Evolutionary conservation across 1,140 invertebrate genomes (phyloP), one percentile per base, ranked within the genome.

Genomic region (Campoletis sonorensis): DNA sequence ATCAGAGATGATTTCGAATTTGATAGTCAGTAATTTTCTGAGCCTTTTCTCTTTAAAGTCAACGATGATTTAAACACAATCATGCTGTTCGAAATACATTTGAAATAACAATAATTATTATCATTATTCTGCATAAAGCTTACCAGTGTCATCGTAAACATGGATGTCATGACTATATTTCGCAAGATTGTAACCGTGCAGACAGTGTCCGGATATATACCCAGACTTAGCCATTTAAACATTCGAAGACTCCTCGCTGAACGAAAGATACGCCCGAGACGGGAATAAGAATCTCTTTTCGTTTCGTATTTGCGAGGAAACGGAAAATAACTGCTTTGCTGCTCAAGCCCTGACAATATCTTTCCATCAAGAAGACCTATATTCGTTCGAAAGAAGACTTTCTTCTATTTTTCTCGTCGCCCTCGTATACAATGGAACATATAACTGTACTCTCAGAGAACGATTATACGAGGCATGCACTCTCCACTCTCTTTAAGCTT

Each of bases 401-500:
- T n/a, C 51, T 54, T 54, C 51, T 54, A 54, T 54, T 54, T 54
- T 54, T 18, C 51, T 54, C 51, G n/a, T 54, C 51, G n/a, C 51
- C 51, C 51, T 54, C 16, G n/a, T 54, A 54, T 21, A 54, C 51
- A 54, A 54, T 54, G 51, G n/a, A 21, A 54, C 16, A 54, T 54
- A 64, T 26, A 64, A 27, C n/a, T 26, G 11, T 23, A 64, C n/a
- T 64, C 23, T 21, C 4, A 64, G 54, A 58, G 21, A 64, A 64
- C 51, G 61, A 64, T 64, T 64, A 54, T 64, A 26, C 61, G 61
- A 64, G 23, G 61, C 40, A 45, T 64, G 61, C 23, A 64, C 61
- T 64, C 61, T 64, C 61, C n/a, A 23, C 61, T 21, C n/a, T 64
- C n/a, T 64, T 23, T 15, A 23, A 64, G 61, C n/a, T 64, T 64